These are phyloP conservation scores for Osmoderma eremita DNA, from an alignment of 2,888 invertebrate genomes.

Conservation along the genomic window DNA sequence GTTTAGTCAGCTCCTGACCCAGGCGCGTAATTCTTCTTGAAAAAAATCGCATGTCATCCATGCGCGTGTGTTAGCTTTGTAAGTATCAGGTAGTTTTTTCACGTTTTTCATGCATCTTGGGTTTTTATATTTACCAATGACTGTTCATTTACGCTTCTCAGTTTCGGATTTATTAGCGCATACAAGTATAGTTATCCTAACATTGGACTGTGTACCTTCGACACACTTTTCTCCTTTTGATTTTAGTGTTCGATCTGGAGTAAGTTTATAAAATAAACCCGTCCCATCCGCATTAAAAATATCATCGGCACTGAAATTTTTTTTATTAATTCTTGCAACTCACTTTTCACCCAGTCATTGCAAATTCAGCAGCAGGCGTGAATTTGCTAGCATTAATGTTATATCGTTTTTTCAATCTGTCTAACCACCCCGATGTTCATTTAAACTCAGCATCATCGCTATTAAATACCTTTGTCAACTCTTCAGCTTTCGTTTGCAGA, in stretches of 20 bases:
- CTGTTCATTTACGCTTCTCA: conserved; percentile 48
- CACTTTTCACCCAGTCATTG: conserved; percentile 47
- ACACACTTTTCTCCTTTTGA: conserved; percentile 47
- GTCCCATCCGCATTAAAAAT: too few species aligned
- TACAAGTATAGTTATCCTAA: conserved; percentile 43
- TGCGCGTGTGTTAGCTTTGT: conserved; percentile 54
- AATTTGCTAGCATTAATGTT: conserved; percentile 52
- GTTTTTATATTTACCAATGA: conserved; percentile 50
- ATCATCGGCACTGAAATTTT: conserved; percentile 38
- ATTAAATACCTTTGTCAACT: conserved; percentile 10
- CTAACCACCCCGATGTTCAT: conserved; percentile 44
- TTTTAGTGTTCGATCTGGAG: conserved; percentile 44
- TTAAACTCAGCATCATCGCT: conserved; percentile 6
- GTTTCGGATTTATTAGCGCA: conserved; percentile 48
- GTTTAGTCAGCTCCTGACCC: not conserved
- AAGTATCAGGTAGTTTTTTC: conserved; percentile 43
- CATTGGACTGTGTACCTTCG: conserved; percentile 40
- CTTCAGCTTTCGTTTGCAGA: conserved; percentile 16
- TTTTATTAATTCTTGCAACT: conserved; percentile 35
- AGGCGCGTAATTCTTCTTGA: conserved; percentile 8
- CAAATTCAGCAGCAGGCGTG: conserved; percentile 48
- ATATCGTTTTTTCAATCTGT: conserved; percentile 51
- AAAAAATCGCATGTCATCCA: conserved; percentile 45
- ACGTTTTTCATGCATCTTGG: conserved; percentile 52
- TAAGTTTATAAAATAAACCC: conserved; percentile 44